Percentiles rank a stretch among this genome's conserved stretches.
phyloP scores from a whole-genome alignment of 2,888 invertebrate genomes.

The Odiellus spinosus region DNA sequence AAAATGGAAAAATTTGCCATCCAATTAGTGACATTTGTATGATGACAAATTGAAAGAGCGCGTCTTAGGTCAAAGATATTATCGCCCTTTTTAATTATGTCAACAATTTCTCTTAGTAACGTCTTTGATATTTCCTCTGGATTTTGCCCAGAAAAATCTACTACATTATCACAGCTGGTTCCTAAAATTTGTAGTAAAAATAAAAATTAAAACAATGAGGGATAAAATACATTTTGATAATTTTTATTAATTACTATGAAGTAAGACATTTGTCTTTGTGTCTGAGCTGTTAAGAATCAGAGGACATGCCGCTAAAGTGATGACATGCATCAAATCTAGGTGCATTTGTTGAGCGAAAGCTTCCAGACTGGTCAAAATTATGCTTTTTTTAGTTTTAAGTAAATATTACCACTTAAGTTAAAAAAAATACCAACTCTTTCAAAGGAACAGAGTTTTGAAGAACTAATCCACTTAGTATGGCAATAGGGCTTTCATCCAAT shows the following conservation, averaged over 20 bases:
- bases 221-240: no score
- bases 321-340: constrained; percentile 12
- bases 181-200: no score
- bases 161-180: no score
- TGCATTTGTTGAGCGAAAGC: constrained; percentile 15
- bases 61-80: no score
- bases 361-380: constrained; percentile 9
- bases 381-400: not conserved
- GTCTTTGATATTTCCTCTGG: no score
- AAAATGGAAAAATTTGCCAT: constrained; percentile 10
- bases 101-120: no score
- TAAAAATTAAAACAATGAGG: no score
- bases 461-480: constrained; percentile 18
- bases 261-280: no score
- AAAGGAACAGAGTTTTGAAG: constrained; percentile 18
- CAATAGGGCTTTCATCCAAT: constrained; percentile 19
- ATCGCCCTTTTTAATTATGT: no score
- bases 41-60: constrained; percentile 6
- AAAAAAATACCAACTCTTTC: constrained; percentile 9
- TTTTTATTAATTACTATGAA: no score
- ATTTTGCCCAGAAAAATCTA: no score
- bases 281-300: constrained; percentile 3
- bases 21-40: constrained; percentile 9
- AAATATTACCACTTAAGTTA: not conserved
- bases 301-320: constrained; percentile 12